Conservation (phyloP, 2,113 vertebrate species). For the Antidorcas marsupialis region DNA sequence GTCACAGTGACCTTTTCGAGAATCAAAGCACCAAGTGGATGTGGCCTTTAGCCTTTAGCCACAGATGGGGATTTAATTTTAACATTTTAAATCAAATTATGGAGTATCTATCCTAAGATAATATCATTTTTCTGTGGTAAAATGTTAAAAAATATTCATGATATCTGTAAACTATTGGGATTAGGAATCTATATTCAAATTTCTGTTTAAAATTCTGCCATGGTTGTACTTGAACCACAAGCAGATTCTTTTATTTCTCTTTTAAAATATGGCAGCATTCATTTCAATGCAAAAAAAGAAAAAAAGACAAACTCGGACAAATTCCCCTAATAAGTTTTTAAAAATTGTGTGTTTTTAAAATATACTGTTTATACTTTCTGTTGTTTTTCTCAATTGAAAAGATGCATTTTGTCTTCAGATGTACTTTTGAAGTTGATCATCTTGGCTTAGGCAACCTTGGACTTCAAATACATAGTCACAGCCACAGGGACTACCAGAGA, state of each 20-base stretch:
- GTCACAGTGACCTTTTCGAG: neutral
- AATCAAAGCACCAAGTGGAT: neutral
- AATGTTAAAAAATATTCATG: neutral
- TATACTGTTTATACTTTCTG: neutral
- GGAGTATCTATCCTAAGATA: neutral
- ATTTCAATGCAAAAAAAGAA: neutral
- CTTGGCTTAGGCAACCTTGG: neutral
- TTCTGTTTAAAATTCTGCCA: neutral
- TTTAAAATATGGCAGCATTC: neutral
- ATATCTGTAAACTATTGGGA: neutral
- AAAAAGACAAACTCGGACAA: neutral
- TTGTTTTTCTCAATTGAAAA: constrained; percentile 1
- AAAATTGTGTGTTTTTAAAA: neutral
- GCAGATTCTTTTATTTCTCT: neutral
- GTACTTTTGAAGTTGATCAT: neutral
- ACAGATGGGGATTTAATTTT: neutral
- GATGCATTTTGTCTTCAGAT: neutral
- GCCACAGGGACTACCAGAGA: neutral
- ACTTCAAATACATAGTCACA: neutral
- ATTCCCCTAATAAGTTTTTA: neutral
- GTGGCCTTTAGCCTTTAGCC: neutral
- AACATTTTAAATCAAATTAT: constrained; percentile 4
- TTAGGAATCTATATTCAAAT: neutral
- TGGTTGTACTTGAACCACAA: neutral
- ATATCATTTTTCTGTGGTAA: neutral